Base-by-base conservation (phyloP, 2,797 vertebrate species). In the Aselliscus stoliczkanus region DNA sequence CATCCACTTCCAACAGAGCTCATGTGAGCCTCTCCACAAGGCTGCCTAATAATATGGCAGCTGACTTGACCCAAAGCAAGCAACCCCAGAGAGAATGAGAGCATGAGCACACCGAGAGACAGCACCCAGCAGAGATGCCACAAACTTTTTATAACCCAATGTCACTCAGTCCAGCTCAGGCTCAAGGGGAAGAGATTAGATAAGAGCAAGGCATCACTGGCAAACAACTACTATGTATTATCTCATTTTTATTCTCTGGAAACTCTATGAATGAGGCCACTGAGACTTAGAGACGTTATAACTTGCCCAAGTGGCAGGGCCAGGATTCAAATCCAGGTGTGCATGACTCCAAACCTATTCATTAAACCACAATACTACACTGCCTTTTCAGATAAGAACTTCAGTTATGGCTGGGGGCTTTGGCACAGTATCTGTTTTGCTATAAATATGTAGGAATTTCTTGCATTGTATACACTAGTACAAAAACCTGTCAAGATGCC, bases 271-370 rank as follows among this genome's bases (percentile, higher is more conserved):
- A 72, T 50, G 56, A 88, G 21, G 31, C 29, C 44, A 86, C 17
- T 67, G 52, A 77, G 44, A 52, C 69, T 86, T 75, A 62, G 37
- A 44, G 62, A 64, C 14, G 23, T 69, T 67, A 39, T 21, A 47
- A 76, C 79, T 95, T 83, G 79, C 58, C 81, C 21, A 47, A 62
- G 25, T 60, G 37, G 27, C 37, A 88, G 77, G 47, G 77, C 56
- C 44, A 37, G 21, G 67, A 90, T 25, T 91, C 76, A 69, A 81
- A 80, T 73, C 31, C 86, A 96, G 86, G 92, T 86, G 75, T 85
- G 39, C 50, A 39, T 44, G 72, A 90, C 31, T 88, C 34, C 29
- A 89, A 50, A n/a, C 34, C 69, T 64, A 31, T 44, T 58, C 50
- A 77, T 50, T 62, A 76, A 85, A 75, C n/a, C 17, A 34, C 13